Evolutionary conservation across 2,888 invertebrate genomes (phyloP).

Genomic region (Arctia plantaginis): DNA sequence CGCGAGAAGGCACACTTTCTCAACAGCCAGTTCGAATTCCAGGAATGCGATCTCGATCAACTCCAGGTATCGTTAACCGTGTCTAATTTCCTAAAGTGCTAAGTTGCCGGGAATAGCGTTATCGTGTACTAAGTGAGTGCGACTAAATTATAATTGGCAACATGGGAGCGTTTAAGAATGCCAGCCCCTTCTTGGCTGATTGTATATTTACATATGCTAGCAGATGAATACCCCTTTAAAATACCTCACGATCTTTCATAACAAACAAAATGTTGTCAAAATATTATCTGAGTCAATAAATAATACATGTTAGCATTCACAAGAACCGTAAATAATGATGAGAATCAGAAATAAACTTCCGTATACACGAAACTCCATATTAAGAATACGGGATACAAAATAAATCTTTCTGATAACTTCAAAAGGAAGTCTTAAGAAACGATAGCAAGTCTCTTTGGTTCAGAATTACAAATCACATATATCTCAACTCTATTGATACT

Average conservation of each 20-base stretch:
- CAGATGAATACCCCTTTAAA: not conserved
- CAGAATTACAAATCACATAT: constrained; percentile 58
- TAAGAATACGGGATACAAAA: constrained; percentile 12
- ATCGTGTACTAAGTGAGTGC: not conserved
- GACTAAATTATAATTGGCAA: not conserved
- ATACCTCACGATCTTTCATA: not conserved
- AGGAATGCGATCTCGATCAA: too few species aligned
- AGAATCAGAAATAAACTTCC: constrained; percentile 7
- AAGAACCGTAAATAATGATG: not conserved
- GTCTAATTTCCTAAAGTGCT: not conserved
- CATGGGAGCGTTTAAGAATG: not conserved
- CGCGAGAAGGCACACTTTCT: too few species aligned
- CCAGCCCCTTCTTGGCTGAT: not conserved
- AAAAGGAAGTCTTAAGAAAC: constrained; percentile 18
- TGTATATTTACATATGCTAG: not conserved
- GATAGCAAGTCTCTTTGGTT: constrained; percentile 18
- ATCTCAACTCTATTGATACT: constrained; percentile 60
- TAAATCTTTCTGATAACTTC: constrained; percentile 23
- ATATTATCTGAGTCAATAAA: not conserved
- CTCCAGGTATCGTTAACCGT: too few species aligned
- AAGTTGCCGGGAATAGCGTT: too few species aligned
- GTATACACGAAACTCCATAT: constrained; percentile 15
- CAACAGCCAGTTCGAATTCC: too few species aligned
- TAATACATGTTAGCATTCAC: not conserved
- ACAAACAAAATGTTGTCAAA: not conserved